Conservation (phyloP, 1,140 invertebrate genomes). For the Bombus balteatus region DNA sequence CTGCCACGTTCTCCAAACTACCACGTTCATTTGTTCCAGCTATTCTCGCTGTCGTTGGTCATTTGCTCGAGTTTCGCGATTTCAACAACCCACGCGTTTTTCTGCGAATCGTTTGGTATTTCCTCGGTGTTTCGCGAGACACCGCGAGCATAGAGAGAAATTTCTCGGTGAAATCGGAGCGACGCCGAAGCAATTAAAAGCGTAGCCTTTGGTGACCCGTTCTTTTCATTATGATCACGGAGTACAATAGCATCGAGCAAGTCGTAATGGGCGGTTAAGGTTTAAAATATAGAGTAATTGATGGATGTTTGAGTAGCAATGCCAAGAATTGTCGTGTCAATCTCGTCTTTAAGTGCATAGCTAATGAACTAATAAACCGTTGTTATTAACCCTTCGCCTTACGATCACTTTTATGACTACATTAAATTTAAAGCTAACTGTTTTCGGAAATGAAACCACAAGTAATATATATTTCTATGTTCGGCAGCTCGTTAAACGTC, state of each 20-base stretch:
- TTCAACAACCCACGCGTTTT: neutral
- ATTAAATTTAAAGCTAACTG: too few species aligned
- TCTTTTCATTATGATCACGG: neutral
- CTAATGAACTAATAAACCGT: too few species aligned
- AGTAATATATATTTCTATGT: too few species aligned
- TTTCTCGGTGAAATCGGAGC: slow-evolving; percentile 16
- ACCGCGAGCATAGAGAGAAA: neutral
- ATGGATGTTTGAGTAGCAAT: too few species aligned
- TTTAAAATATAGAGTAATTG: too few species aligned
- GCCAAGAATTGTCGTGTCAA: too few species aligned
- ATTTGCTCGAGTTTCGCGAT: neutral
- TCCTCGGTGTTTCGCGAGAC: neutral
- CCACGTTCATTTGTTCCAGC: neutral
- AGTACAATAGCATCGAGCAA: neutral
- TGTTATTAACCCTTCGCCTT: too few species aligned
- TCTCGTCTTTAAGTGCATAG: too few species aligned
- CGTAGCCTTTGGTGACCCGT: neutral
- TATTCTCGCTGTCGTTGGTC: neutral
- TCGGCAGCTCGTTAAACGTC: too few species aligned
- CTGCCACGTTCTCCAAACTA: slow-evolving; percentile 21
- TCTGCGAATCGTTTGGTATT: neutral
- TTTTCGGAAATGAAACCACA: too few species aligned
- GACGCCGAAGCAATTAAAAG: slow-evolving; percentile 16
- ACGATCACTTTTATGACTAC: too few species aligned
- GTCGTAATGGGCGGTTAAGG: too few species aligned